These are phyloP conservation scores for Mastacembelus armatus DNA, from an alignment of 2,797 vertebrate genomes.

Conservation along the genomic window DNA sequence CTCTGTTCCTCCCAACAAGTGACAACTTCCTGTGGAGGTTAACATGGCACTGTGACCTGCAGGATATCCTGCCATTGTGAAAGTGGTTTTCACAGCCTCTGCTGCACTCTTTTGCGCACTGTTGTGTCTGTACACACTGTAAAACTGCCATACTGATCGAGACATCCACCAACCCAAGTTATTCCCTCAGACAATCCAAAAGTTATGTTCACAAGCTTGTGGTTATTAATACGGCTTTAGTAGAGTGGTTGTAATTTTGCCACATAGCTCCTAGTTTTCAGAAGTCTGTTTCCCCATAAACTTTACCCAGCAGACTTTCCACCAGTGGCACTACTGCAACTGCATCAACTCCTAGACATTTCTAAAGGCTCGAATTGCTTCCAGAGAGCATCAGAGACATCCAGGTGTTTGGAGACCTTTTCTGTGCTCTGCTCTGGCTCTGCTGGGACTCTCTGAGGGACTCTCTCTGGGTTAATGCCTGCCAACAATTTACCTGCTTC, in stretches of 20 bases:
- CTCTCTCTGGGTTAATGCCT: conserved; percentile 75
- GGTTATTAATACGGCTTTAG: conserved; percentile 15
- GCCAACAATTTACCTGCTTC: conserved; percentile 80
- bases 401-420: conserved; percentile 81
- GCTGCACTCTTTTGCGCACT: conserved; percentile 53
- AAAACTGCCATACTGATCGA: conserved; percentile 32
- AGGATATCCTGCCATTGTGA: conserved; percentile 86
- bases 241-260: neutral
- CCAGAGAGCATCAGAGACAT: conserved; percentile 73
- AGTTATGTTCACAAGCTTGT: conserved; percentile 18
- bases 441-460: conserved; percentile 62
- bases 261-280: conserved; percentile 21
- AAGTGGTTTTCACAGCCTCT: conserved; percentile 76
- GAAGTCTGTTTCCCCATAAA: conserved; percentile 26
- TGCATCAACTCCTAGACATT: conserved; percentile 48
- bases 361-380: conserved; percentile 68
- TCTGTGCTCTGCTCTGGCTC: conserved; percentile 55
- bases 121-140: conserved; percentile 65
- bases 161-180: conserved; percentile 31
- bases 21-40: conserved; percentile 83
- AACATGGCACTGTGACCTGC: conserved; percentile 78
- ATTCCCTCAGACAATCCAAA: conserved; percentile 47
- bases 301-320: conserved; percentile 31
- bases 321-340: conserved; percentile 16
- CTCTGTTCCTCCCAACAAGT: conserved; percentile 80